These are phyloP conservation scores for Melolontha melolontha DNA, from an alignment of 2,888 invertebrate species.

Conservation along the genomic window DNA sequence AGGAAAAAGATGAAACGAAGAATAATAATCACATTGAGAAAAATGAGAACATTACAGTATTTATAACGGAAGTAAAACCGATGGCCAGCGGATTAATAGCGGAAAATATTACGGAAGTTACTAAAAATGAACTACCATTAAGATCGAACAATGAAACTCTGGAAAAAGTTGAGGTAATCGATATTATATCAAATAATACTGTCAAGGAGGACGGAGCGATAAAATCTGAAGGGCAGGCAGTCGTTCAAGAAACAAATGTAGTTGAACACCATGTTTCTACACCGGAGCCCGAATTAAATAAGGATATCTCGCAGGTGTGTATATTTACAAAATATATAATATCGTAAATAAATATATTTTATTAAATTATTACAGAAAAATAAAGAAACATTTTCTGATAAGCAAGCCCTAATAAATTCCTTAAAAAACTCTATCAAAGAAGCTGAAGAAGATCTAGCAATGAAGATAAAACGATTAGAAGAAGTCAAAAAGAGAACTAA, in stretches of 20 bases:
- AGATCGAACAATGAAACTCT: too few species aligned
- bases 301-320: too few species aligned
- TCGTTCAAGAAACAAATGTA: too few species aligned
- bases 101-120: not conserved
- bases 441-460: slow-evolving; percentile 23
- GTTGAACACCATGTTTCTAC: too few species aligned
- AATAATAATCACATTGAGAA: not conserved
- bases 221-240: too few species aligned
- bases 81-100: slow-evolving; percentile 19
- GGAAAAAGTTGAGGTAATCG: too few species aligned
- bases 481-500: slow-evolving; percentile 20
- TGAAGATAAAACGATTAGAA: slow-evolving; percentile 28
- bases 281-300: too few species aligned
- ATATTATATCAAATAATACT: too few species aligned
- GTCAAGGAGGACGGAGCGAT: too few species aligned
- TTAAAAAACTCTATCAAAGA: slow-evolving; percentile 28
- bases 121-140: not conserved
- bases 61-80: slow-evolving; percentile 8
- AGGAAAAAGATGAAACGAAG: not conserved
- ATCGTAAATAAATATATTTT: not conserved
- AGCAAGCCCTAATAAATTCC: slow-evolving; percentile 1
- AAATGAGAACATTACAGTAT: not conserved
- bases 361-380: not conserved
- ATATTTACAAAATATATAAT: too few species aligned
- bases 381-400: not conserved